Percentiles rank a stretch among this genome's conserved stretches.
phyloP scores from a whole-genome alignment of 2,888 invertebrate species.

The Eumerus sabulonum region DNA sequence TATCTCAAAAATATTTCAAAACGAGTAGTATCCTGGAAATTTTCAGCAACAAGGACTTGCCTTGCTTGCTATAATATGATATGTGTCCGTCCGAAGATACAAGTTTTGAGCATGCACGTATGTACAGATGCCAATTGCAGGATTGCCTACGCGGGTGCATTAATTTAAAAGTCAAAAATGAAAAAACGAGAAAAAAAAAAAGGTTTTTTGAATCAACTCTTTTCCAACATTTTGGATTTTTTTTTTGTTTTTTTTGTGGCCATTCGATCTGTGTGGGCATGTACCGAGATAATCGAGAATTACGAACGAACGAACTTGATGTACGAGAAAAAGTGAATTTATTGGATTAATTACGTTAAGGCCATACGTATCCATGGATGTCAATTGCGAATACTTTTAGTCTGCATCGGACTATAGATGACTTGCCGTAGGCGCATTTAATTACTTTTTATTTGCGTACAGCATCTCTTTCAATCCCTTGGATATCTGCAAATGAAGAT shows the following conservation, averaged over 20 bases:
- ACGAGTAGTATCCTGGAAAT: slow-evolving; percentile 19
- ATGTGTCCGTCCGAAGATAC: slow-evolving; percentile 31
- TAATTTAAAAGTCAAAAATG: slow-evolving; percentile 58
- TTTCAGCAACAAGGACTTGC: slow-evolving; percentile 3
- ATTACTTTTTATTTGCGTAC: slow-evolving; percentile 40
- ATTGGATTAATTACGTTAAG: slow-evolving; percentile 67
- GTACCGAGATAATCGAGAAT: slow-evolving; percentile 63
- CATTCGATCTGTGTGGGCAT: slow-evolving; percentile 50
- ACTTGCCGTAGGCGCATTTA: slow-evolving; percentile 56
- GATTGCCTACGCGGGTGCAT: slow-evolving; percentile 65
- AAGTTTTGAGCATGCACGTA: slow-evolving; percentile 60
- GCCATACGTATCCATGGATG: slow-evolving; percentile 56
- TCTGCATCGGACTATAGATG: slow-evolving; percentile 4
- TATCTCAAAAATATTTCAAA: slow-evolving; percentile 52
- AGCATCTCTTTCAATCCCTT: neutral
- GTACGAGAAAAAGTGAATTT: slow-evolving; percentile 59
- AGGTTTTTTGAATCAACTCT: slow-evolving; percentile 38
- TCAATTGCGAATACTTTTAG: slow-evolving; percentile 60
- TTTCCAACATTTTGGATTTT: slow-evolving; percentile 10
- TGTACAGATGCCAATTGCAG: too few relatives aligned
- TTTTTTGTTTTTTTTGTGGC: too few relatives aligned
- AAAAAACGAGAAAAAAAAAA: slow-evolving; percentile 33
- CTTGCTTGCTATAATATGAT: neutral
- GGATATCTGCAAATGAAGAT: slow-evolving; percentile 20
- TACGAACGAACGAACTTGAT: slow-evolving; percentile 49